Evolutionary conservation across 2,113 vertebrate species (phyloP), one percentile per base, ranked within the genome.

Genomic region (Antennarius striatus): DNA sequence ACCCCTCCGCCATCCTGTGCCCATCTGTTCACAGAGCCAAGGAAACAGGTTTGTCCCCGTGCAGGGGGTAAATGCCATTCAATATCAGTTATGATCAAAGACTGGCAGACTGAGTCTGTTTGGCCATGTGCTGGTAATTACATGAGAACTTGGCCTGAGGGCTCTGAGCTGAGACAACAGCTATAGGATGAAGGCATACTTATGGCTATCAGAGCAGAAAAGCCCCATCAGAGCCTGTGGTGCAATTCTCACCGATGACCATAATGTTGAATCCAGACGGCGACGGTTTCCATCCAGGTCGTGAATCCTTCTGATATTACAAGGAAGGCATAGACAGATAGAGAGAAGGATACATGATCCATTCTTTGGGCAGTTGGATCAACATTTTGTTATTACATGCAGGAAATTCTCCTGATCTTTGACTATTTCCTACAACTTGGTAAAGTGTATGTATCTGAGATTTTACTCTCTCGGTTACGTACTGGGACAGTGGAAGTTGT

Each of bases 11-110:
- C 77, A 75, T 79, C 69, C 71, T 77, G 76, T 60, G 68, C 71
- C 86, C 83, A 88, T 88, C 83, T 90, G 86, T 81, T 80, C 81
- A 52, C 56, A 51, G 14, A 86, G 72, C 59, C 75, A 74, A 49
- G 70, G 63, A 77, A 73, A 69, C 71, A 74, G 80, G 68, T 74
- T 87, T 77, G 53, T 30, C 74, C 79, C 79, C 30, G 57, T 50
- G 70, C 69, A 49, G 79, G 82, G 63, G 68, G 76, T 73, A 69
- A 81, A 80, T 75, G 72, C 78, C 68, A 82, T 84, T 81, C 77
- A 60, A 47, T 72, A 84, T 87, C 71, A 69, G 68, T 76, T 79
- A 73, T 80, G 78, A 85, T 85, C 81, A 86, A 86, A 87, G 79
- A 76, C 8, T 60, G 70, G 49, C 62, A 64, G 73, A 57, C 52